These are phyloP conservation scores for Aspiorhynchus laticeps DNA, from an alignment of 2,113 vertebrate species.

Conservation along the genomic window DNA sequence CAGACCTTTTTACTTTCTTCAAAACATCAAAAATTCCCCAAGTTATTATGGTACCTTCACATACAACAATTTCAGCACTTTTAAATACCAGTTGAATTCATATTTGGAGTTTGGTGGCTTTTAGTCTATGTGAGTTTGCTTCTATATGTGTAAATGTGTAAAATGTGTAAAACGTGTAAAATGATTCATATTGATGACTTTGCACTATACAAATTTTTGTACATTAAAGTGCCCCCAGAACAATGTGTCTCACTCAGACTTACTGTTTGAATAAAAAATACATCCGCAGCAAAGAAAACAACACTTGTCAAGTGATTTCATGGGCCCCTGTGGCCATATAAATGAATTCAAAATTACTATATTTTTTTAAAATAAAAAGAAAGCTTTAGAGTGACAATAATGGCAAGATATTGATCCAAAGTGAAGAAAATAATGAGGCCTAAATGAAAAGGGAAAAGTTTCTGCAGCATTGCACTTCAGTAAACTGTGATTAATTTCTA, in stretches of 20 bases:
- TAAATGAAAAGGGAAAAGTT: not conserved
- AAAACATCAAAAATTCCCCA: not conserved
- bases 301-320: not conserved
- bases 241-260: not conserved
- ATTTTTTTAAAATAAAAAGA: not conserved
- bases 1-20: not conserved
- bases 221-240: not conserved
- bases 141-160: not conserved
- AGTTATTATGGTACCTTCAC: not conserved
- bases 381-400: slow-evolving; percentile 4
- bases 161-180: not conserved
- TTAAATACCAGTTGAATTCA: not conserved
- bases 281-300: not conserved
- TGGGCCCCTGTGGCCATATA: not conserved
- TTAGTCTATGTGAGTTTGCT: not conserved
- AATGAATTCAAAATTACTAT: not conserved
- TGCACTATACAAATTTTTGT: not conserved
- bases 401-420: not conserved
- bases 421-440: not conserved
- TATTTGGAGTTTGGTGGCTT: not conserved
- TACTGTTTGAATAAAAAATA: not conserved
- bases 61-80: too few relatives aligned
- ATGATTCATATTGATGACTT: not conserved
- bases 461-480: not conserved
- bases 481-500: slow-evolving; percentile 18